Conservation (phyloP, 2,888 invertebrate species). For the Blastobasis lacticolella region DNA sequence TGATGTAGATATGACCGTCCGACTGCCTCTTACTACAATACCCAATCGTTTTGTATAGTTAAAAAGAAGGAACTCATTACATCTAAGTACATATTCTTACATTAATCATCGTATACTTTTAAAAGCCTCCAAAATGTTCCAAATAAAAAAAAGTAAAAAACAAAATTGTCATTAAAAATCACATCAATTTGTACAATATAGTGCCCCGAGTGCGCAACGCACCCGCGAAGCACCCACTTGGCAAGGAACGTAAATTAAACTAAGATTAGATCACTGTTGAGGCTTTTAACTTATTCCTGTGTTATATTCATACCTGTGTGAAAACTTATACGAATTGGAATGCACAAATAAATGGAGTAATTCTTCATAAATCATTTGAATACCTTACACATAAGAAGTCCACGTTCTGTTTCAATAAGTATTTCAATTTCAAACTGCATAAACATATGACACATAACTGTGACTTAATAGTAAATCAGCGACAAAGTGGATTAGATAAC, state of each 20-base stretch:
- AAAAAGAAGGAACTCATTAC: constrained; percentile 63
- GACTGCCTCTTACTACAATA: constrained; percentile 32
- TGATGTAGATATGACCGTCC: constrained; percentile 27
- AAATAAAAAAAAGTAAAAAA: constrained; percentile 47
- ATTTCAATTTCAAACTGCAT: too few species aligned
- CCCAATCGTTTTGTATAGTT: constrained; percentile 36
- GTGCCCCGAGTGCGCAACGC: constrained; percentile 9
- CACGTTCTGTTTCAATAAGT: too few species aligned
- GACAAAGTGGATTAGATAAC: too few species aligned
- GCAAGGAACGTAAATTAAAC: too few species aligned
- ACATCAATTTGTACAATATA: constrained; percentile 49
- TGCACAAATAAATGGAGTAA: too few species aligned
- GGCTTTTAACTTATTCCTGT: neutral
- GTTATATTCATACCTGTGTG: too few species aligned
- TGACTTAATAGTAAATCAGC: too few species aligned
- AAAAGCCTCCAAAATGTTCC: constrained; percentile 69
- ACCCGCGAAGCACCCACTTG: neutral
- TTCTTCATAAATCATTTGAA: too few species aligned
- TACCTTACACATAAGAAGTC: too few species aligned
- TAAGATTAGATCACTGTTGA: neutral
- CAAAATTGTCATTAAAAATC: constrained; percentile 43
- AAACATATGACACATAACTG: too few species aligned
- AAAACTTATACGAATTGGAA: too few species aligned
- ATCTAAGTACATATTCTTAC: constrained; percentile 71
- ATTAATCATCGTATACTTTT: constrained; percentile 67